Evolutionary conservation across 2,113 vertebrate genomes (phyloP), one percentile per base, ranked within the genome.

Genomic region (Garra rufa): DNA sequence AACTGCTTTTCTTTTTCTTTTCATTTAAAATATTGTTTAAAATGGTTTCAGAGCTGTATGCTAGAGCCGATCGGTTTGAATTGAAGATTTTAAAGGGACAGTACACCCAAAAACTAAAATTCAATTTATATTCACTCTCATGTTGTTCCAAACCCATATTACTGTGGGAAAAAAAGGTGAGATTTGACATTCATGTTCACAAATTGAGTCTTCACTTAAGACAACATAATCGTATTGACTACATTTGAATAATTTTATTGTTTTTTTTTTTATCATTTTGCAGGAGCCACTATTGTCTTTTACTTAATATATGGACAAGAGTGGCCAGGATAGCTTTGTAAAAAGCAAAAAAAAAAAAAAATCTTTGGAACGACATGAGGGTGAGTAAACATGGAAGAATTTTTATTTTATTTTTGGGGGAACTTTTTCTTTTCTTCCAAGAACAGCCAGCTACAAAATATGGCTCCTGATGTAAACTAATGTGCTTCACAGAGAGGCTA

Each of bases 401-500:
- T 24, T 15, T 44, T 15, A 24, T 24, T 15, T 44, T 15, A 24
- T 24, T 13, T 71, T 44, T 26, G n/a, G n/a, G 38, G n/a, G 21
- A n/a, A 70, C 38, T 1, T 13, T n/a, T 70, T 41, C 4, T 13
- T n/a, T 70, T 41, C 4, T 70, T 70, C 38, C 5, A 9, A 34
- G 63, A 67, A 4, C 19, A 69, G 19, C 4, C 9, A 14, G 10
- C 69, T 24, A 71, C 38, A 43, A 44, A 43, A 70, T n/a, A 21
- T 71, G 38, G 69, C 41, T 71, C 41, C 21, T 71, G 21, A 15
- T 44, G 74, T 76, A 76, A 76, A 76, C 28, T 9, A 28, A 50
- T 10, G 24, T 75, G 24, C n/a, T 74, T 74, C 21, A 26, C n/a
- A 48, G n/a, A 44, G 43, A 75, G 24, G 44, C 24, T 19, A 28